Evolutionary conservation across 1,140 invertebrate species (phyloP).

Genomic region (Formica selysi): DNA sequence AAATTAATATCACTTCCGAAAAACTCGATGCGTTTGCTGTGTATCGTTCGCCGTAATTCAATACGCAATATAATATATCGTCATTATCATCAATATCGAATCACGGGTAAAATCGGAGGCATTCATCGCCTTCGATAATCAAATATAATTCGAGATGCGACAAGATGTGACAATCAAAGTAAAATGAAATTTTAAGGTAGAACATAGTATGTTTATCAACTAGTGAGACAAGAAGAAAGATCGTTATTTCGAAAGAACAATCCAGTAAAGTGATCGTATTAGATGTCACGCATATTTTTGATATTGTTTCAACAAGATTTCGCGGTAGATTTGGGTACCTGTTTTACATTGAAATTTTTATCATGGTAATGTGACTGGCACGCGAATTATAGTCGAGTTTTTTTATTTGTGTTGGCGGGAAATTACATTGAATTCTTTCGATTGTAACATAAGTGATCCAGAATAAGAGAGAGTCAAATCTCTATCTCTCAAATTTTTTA

Average conservation of each 20-base stretch:
- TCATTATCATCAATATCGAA: background rate
- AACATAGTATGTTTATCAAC: background rate
- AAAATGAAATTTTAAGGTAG: background rate
- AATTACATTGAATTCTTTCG: slow-evolving; percentile 5
- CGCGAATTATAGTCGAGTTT: slow-evolving; percentile 22
- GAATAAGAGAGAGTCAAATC: background rate
- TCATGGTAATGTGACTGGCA: background rate
- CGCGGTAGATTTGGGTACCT: slow-evolving; percentile 45
- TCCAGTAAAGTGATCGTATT: slow-evolving; percentile 15
- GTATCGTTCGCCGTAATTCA: slow-evolving; percentile 10
- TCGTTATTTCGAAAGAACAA: background rate
- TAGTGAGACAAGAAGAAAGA: background rate
- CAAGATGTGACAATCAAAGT: background rate
- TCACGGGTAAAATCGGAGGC: background rate
- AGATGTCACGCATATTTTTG: slow-evolving; percentile 5
- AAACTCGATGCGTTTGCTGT: background rate
- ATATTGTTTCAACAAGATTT: slow-evolving; percentile 39
- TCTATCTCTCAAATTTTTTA: background rate
- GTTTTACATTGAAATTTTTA: slow-evolving; percentile 52
- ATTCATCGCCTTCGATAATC: background rate
- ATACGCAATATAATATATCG: background rate
- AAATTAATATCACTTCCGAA: background rate
- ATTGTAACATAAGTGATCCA: background rate
- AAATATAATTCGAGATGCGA: slow-evolving; percentile 10
- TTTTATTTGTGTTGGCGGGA: background rate